Evolutionary conservation across 92 coral and sea anemone species (phyloP), one percentile per base, ranked within the genome.

Genomic region (Micromussa lordhowensis): DNA sequence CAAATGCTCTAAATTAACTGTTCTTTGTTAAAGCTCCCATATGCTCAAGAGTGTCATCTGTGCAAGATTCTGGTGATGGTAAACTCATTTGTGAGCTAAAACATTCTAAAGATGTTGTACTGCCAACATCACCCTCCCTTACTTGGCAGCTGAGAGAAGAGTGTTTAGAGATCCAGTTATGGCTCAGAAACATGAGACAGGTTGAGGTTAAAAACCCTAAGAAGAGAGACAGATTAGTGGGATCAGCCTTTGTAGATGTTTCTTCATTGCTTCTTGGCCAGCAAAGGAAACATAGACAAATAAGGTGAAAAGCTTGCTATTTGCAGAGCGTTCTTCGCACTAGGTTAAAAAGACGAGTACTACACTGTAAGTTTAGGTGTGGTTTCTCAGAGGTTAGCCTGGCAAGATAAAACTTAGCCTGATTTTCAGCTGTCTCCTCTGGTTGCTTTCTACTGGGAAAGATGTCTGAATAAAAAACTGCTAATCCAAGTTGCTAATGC

Each of bases 111-210:
- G 82, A 86, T n/a, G 86, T 91, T 51, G 29, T 87, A 29, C 73
- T 91, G 57, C 92, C 91, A 5, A 91, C 91, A n/a, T 91, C 96
- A 64, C 81, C 98, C 15, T 94, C 98, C 40, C 89, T 97, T 18
- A 86, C 91, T 49, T 96, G 98, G 99, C 92, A 93, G 74, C 77
- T 97, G 83, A 92, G 94, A 54, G 99, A 97, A 85, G 98, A 97
- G 78, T 55, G 73, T 53, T 88, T 97, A 31, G 98, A 97, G 89
- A 92, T 95, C 32, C 99, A 97, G 91, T 89, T 97, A 30, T 97
- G 99, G 99, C 88, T 97, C 68, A 91, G 96, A 66, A 91, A 84
- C 26, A 88, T 83, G 82, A 72, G 72, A 73, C 83, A 87, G 15
- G 63, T 81, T 28, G 90, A 81, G 55, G 96, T 75, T 2, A 83